Base-by-base conservation (phyloP, 2,113 vertebrate species). In the Anolis carolinensis region DNA sequence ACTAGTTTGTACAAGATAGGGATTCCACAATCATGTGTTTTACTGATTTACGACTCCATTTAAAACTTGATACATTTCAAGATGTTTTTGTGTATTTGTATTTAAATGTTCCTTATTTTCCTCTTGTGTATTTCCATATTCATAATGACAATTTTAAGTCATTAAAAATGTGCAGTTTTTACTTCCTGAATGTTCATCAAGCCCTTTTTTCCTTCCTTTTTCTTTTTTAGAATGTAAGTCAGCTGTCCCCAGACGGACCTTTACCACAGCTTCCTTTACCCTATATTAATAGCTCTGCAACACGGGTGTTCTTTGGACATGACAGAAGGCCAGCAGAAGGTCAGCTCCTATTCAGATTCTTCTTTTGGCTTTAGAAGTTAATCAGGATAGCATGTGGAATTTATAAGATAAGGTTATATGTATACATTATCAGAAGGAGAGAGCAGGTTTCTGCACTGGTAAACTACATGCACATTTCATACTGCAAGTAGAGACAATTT, bases 281-380 rank as follows among this genome's bases (percentile, higher is more conserved):
- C 0, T 98, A 97, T 82, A 97, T 99, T 94, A 97, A 97, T 89
- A 98, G 97, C 90, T 95, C 97, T 81, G 97, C 97, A 87, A 99
- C 98, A 0, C 96, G 99, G 1, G 97, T 99, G 85, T 99, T 99
- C 95, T 99, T 99, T 68, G 99, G 99, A 70, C 98, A 98, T 20
- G 98, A 99, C 89, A 96, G 97, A 88, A 96, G 98, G 90, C 98
- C 98, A 62, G 97, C 98, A 81, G 97, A 99, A 95, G 99, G 99
- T 99, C 94, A 95, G 91, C 93, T 83, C 92, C 90, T 9, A 71
- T 44, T 9, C 32, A 30, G 36, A 34, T 50, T 74, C 3, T 50
- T 81, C 48, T 44, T 65, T 67, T 4, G 36, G 16, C 7, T 75
- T 27, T 23, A 34, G 7, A 5, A 75, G 21, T 25, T 67, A 50